These are phyloP conservation scores for Oppia nitens DNA, from an alignment of 1,140 invertebrate species.

Conservation along the genomic window DNA sequence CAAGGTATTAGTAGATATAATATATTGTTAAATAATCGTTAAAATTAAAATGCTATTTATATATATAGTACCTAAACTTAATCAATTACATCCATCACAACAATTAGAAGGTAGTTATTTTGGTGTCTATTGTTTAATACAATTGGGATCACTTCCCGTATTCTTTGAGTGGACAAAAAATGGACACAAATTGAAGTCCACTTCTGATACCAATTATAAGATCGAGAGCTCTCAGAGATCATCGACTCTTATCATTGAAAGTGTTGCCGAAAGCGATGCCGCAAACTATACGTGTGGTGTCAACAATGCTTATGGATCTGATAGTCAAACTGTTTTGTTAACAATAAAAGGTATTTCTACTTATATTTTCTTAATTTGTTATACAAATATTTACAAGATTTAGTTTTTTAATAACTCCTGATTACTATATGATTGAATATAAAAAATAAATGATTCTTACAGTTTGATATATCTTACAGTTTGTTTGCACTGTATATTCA, in stretches of 20 bases:
- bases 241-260: background rate
- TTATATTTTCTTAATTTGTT: slow-evolving; percentile 25
- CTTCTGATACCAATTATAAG: background rate
- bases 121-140: background rate
- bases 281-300: slow-evolving; percentile 21
- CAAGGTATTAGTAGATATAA: no score
- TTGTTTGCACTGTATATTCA: slow-evolving; percentile 61
- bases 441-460: slow-evolving; percentile 61
- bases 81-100: background rate
- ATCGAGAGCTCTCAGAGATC: background rate
- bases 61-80: background rate
- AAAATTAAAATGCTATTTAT: background rate
- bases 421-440: slow-evolving; percentile 63
- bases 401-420: slow-evolving; percentile 60
- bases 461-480: no score
- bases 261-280: background rate
- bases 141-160: background rate
- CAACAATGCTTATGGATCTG: slow-evolving; percentile 9
- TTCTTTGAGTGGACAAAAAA: slow-evolving; percentile 5
- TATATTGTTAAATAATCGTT: background rate
- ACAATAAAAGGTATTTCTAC: background rate
- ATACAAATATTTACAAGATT: slow-evolving; percentile 70
- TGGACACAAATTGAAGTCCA: slow-evolving; percentile 4
- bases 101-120: background rate
- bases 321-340: background rate